Evolutionary conservation across 2,797 vertebrate genomes (phyloP), one percentile per base, ranked within the genome.

Genomic region (Chaunax sp.): DNA sequence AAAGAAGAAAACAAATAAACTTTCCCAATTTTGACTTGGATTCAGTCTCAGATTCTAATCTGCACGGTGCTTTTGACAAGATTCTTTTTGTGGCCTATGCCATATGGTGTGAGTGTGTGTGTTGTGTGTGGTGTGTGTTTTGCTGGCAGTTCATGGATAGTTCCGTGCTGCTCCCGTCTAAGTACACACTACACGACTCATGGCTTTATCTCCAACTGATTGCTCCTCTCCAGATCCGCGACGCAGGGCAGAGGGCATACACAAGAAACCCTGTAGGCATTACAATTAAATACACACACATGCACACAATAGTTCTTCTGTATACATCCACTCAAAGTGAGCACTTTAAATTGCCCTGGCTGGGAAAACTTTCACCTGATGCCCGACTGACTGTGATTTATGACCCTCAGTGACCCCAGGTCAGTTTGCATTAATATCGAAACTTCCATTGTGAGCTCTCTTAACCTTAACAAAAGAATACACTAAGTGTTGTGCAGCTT

Each of bases 91-190:
- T 79, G 70, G 44, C 60, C 65, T 35, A 11, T 66, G 60, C 78
- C 90, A 92, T 91, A 85, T 92, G 86, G 66, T 56, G 50, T 56
- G 55, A 58, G 35, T 66, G 43, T 45, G 59, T 59, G 67, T 26
- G 33, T 47, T 45, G 55, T 55, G 54, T 64, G 62, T 47, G 43
- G 54, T 68, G 69, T 51, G 46, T 43, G 37, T 23, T 28, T 71
- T 44, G 37, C 33, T 77, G 57, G 67, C 69, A 75, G 71, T 82
- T 87, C 82, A 70, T 28, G 59, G 62, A 78, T 83, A 92, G 92
- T 90, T 93, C 93, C 90, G 90, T 90, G 92, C 89, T 93, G 90
- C 91, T 93, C 92, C 92, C 75, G 84, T 87, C 90, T 93, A 80
- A 90, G 90, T 92, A 92, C 93, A 94, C 87, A 94, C 54, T 54